Conservation (phyloP, 1,140 invertebrate species). For the fruit fly (Drosophila melanogaster) region DNA sequence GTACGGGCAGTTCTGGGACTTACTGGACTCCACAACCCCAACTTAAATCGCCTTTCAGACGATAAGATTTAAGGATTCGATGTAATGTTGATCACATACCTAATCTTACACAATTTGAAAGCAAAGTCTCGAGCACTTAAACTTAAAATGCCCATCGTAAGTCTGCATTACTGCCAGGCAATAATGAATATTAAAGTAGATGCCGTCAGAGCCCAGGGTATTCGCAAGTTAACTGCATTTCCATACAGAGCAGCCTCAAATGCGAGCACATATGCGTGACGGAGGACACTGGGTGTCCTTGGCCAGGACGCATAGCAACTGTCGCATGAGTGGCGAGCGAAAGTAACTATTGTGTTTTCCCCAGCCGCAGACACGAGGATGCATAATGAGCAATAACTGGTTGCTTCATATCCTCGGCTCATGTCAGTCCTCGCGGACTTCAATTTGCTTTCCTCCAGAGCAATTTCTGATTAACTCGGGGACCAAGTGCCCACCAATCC, state of each 20-base stretch:
- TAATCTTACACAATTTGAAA: not conserved
- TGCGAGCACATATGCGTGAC: slow-evolving; percentile 64
- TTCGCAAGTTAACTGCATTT: slow-evolving; percentile 14
- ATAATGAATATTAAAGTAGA: slow-evolving; percentile 66
- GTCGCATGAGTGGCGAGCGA: slow-evolving; percentile 16
- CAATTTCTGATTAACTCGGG: slow-evolving; percentile 43
- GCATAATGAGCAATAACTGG: slow-evolving; percentile 55
- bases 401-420: slow-evolving; percentile 22
- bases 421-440: slow-evolving; percentile 22
- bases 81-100: not conserved
- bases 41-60: not conserved
- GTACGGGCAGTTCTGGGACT: not conserved
- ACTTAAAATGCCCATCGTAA: slow-evolving; percentile 1
- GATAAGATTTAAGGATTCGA: too few relatives aligned
- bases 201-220: slow-evolving; percentile 29
- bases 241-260: slow-evolving; percentile 18
- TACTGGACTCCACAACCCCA: too few relatives aligned
- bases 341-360: slow-evolving; percentile 43
- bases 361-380: slow-evolving; percentile 38
- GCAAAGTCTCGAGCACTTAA: too few relatives aligned
- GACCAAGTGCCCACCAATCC: not conserved
- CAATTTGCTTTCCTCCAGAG: slow-evolving; percentile 24
- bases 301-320: slow-evolving; percentile 41
- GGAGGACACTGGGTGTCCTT: slow-evolving; percentile 39
- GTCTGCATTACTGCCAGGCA: slow-evolving; percentile 2